phyloP scores from a whole-genome alignment of 2,888 invertebrate genomes.

The Lepetodrilus schrolli region DNA sequence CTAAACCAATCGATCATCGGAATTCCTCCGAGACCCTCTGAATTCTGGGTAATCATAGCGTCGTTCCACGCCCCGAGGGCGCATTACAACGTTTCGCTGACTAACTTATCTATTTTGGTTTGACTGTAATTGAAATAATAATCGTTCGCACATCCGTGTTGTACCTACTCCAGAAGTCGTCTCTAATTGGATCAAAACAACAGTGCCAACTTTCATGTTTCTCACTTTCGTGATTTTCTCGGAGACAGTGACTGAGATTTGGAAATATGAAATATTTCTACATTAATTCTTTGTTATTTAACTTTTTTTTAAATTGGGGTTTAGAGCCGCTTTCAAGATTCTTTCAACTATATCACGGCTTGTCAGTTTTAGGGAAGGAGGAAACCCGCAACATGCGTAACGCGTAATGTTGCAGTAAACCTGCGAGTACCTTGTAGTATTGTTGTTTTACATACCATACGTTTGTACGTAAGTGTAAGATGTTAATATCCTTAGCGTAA shows the following conservation, averaged over 20 bases:
- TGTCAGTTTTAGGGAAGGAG: no score
- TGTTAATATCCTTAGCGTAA: no score
- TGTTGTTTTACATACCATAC: no score
- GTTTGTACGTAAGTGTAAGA: no score
- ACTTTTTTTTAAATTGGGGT: no score
- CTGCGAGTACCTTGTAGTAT: neutral
- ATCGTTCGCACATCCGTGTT: slow-evolving; percentile 14
- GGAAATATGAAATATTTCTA: neutral
- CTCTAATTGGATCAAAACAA: neutral
- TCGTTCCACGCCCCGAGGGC: neutral
- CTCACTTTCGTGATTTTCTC: neutral
- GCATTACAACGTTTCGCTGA: neutral
- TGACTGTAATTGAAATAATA: slow-evolving; percentile 8
- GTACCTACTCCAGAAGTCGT: neutral
- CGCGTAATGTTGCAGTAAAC: no score
- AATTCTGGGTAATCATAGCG: slow-evolving; percentile 5
- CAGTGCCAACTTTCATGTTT: neutral
- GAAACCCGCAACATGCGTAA: no score
- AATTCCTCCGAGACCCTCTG: neutral
- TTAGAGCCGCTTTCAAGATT: no score
- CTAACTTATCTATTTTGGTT: slow-evolving; percentile 3
- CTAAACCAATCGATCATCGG: neutral
- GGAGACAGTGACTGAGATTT: neutral
- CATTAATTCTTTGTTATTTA: neutral
- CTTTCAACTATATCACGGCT: no score